A percentile compares a stretch with the other conserved stretches of the same genome.
These are phyloP conservation scores for Seira ritae DNA, from an alignment of 2,888 invertebrate genomes.

Conservation along the genomic window DNA sequence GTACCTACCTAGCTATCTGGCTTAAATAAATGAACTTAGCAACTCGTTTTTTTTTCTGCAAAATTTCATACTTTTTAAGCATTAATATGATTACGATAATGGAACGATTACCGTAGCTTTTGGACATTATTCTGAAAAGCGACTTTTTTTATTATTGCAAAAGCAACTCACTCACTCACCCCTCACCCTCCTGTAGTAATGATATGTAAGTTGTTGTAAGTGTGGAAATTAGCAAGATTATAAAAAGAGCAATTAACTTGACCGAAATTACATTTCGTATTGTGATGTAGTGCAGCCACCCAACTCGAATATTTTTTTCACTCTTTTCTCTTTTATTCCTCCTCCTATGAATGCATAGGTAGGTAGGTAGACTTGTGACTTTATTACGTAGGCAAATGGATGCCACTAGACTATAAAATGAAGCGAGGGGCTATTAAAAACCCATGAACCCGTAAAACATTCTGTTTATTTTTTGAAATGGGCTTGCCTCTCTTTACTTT, in stretches of 20 bases:
- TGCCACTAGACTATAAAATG: slow-evolving; percentile 9
- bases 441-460: slow-evolving; percentile 3
- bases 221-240: slow-evolving; percentile 57
- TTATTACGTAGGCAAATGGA: not conserved
- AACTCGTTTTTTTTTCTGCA: too few relatives aligned
- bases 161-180: slow-evolving; percentile 12
- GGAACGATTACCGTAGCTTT: not conserved
- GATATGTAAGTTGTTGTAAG: slow-evolving; percentile 43
- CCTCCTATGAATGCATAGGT: not conserved
- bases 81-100: not conserved
- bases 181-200: not conserved
- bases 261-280: slow-evolving; percentile 55
- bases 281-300: slow-evolving; percentile 59
- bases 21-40: too few relatives aligned
- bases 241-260: slow-evolving; percentile 61
- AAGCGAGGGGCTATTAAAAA: not conserved
- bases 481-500: not conserved
- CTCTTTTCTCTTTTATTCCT: not conserved
- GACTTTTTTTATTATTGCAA: slow-evolving; percentile 7
- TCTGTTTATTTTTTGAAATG: not conserved
- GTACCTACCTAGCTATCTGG: too few relatives aligned
- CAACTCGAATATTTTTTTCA: slow-evolving; percentile 28
- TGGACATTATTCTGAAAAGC: not conserved
- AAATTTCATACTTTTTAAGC: too few relatives aligned
- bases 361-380: not conserved